A percentile compares a stretch with the other conserved stretches of the same genome.
Conservation (phyloP, 2,888 invertebrate genomes). For the Xestia xanthographa region DNA sequence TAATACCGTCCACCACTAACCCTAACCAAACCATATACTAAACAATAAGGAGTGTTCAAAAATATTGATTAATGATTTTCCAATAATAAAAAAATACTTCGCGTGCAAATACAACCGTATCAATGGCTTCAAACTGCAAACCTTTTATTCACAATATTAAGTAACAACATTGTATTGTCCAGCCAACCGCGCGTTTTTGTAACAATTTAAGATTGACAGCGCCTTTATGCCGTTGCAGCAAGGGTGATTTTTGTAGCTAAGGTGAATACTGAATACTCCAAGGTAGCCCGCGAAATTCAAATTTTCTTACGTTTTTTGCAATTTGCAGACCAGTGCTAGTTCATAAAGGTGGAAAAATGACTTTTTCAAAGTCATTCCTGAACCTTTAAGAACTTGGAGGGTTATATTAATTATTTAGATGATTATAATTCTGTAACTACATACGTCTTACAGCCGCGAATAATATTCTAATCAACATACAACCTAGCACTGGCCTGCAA, state of each 20-base stretch:
- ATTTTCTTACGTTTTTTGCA: too few relatives aligned
- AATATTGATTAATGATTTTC: background rate
- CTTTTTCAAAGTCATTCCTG: too few relatives aligned
- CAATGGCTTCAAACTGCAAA: conserved; percentile 17
- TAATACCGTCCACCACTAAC: background rate
- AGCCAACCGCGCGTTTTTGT: background rate
- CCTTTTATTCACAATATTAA: conserved; percentile 4
- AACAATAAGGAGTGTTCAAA: background rate
- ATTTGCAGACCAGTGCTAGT: too few relatives aligned
- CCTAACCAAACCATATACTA: background rate
- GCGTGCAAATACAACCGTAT: conserved; percentile 3
- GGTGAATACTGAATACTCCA: too few relatives aligned
- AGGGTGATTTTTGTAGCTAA: background rate
- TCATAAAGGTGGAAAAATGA: too few relatives aligned
- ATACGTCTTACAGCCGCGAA: too few relatives aligned
- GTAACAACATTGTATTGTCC: background rate
- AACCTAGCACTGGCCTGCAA: too few relatives aligned
- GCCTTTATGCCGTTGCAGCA: background rate
- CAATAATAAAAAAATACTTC: background rate
- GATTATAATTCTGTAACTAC: too few relatives aligned
- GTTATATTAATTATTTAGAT: too few relatives aligned
- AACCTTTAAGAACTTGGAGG: too few relatives aligned
- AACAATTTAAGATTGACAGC: background rate
- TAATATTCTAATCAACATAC: too few relatives aligned
- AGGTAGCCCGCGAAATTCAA: too few relatives aligned